Evolutionary conservation across 1,140 invertebrate genomes (phyloP).

Genomic region (Papilio glaucus): DNA sequence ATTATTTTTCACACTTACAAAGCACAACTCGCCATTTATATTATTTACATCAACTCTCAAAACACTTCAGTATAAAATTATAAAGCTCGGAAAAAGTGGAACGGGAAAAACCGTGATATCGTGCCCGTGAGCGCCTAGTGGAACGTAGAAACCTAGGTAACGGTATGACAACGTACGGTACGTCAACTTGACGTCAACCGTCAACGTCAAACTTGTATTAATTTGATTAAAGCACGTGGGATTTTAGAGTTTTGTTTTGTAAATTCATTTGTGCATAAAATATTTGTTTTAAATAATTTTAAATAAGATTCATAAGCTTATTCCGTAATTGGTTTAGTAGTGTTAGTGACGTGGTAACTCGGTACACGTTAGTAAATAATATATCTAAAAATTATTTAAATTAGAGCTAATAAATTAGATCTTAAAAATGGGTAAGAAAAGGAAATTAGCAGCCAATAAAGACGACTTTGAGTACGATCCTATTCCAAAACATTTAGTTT

Average conservation of each 20-base stretch:
- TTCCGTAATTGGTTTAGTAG: neutral
- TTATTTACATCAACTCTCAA: too few species aligned
- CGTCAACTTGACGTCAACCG: neutral
- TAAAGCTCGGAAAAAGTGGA: too few species aligned
- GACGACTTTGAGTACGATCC: slow-evolving; percentile 88
- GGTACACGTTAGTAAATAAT: neutral
- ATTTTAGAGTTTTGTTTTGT: neutral
- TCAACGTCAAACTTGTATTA: neutral
- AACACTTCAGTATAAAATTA: too few species aligned
- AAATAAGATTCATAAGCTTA: neutral
- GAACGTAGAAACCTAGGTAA: too few species aligned
- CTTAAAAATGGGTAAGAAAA: slow-evolving; percentile 86
- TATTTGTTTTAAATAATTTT: neutral
- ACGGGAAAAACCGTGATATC: too few species aligned
- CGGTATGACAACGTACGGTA: too few species aligned
- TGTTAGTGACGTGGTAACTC: neutral
- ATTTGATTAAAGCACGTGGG: neutral
- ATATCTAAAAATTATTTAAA: neutral
- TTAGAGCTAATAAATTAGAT: neutral
- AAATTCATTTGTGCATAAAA: neutral
- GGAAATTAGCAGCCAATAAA: slow-evolving; percentile 83
- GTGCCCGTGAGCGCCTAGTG: too few species aligned
- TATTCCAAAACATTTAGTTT: slow-evolving; percentile 87
- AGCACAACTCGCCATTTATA: too few species aligned
- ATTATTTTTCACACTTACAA: too few species aligned